Evolutionary conservation across 2,113 vertebrate species (phyloP).

Genomic region (Apteryx mantelli): DNA sequence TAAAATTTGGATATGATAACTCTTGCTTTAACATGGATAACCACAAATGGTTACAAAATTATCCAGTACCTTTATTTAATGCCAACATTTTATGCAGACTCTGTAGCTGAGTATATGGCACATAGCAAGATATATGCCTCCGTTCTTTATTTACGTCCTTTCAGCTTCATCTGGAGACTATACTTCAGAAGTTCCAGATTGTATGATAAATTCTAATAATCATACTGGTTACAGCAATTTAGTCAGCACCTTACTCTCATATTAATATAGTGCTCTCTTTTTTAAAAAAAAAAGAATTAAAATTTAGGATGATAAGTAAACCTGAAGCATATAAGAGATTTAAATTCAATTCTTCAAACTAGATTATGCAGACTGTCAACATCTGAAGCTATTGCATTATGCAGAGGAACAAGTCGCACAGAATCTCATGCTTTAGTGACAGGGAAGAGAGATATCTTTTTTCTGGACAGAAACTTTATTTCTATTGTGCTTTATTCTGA

Average conservation of each 20-base stretch:
- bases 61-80: background rate
- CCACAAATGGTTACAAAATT: background rate
- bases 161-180: background rate
- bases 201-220: background rate
- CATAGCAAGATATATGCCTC: background rate
- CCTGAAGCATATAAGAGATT: background rate
- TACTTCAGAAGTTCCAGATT: background rate
- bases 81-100: background rate
- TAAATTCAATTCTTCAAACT: background rate
- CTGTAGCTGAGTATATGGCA: background rate
- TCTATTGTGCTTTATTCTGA: conserved; percentile 19
- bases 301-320: background rate
- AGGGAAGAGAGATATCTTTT: background rate
- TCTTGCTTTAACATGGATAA: background rate
- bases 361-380: background rate
- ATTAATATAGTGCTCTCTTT: background rate
- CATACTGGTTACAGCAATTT: background rate
- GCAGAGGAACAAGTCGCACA: background rate
- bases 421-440: background rate
- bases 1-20: background rate
- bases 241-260: background rate
- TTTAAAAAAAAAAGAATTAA: background rate
- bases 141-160: background rate
- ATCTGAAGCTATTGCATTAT: background rate
- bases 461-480: background rate